Percentiles rank a stretch among this genome's conserved stretches.
These are phyloP conservation scores for Aspidoscelis tigris DNA, from an alignment of 2,113 vertebrate species.

Conservation along the genomic window DNA sequence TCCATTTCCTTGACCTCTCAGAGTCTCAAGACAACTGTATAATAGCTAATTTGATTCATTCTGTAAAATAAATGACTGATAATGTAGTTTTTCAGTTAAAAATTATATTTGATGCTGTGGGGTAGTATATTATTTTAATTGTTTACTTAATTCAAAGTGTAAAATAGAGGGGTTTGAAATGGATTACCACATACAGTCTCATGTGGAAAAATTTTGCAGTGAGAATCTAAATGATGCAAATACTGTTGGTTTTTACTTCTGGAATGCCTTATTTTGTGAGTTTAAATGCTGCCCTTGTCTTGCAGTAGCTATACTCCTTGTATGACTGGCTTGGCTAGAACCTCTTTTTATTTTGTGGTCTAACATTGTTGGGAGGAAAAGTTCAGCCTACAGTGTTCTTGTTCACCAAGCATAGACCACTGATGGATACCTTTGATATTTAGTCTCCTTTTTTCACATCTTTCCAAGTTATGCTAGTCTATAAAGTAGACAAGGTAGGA, in stretches of 20 bases:
- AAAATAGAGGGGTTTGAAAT: neutral
- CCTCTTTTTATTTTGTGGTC: conserved; percentile 26
- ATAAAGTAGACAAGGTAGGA: neutral
- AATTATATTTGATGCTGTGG: rapidly evolving
- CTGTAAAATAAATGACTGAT: neutral
- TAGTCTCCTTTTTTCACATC: conserved; percentile 28
- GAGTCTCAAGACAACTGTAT: neutral
- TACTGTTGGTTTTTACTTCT: conserved; percentile 41
- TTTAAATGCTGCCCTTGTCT: neutral
- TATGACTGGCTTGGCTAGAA: neutral
- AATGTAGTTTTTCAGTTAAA: neutral
- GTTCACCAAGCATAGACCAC: conserved; percentile 32
- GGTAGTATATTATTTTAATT: neutral
- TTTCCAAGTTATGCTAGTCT: conserved; percentile 24
- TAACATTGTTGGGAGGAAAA: conserved; percentile 24
- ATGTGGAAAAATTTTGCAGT: conserved; percentile 6
- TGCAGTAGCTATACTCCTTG: conserved; percentile 31
- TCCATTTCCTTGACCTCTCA: neutral
- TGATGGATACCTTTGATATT: conserved; percentile 47
- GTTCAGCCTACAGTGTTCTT: neutral
- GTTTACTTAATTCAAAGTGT: neutral
- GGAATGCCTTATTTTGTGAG: conserved; percentile 34
- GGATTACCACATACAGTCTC: neutral
- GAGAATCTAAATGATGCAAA: conserved; percentile 34
- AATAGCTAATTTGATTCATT: neutral